Evolutionary conservation across 2,113 vertebrate species (phyloP), one percentile per base, ranked within the genome.

Genomic region (Psammodynastes pulverulentus): DNA sequence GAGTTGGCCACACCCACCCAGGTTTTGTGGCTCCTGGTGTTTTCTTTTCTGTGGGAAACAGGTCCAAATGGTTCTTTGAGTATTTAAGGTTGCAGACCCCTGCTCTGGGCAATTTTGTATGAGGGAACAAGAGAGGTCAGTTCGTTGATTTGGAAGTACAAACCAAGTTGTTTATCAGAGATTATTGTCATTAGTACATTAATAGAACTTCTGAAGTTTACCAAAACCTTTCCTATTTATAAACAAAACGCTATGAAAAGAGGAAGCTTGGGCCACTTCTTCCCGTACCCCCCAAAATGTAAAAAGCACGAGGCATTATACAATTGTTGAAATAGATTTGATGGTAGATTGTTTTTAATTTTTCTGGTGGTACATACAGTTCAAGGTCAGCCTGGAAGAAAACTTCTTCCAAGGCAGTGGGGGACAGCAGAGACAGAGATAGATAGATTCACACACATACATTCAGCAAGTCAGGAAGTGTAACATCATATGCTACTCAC

Each of bases 301-400:
- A 92, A 0, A 93, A 15, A n/a, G 6, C n/a, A 19, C 5, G 1
- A 87, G 8, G 19, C 4, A 1, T 87, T 87, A 48, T 10, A 92
- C 95, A 95, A 7, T 0, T 89, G 92, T 94, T 96, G 96, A 94
- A 95, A 95, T 34, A 67, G 29, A 67, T 34, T 67, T 67, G 29
- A 29, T 5, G 4, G 29, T 34, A 29, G 26, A 34, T 67, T 15
- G 12, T 67, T n/a, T 67, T 67, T 67, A n/a, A n/a, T 67, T 67
- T 95, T 96, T 94, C 91, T 94, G 92, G 92, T 96, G 95, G 94
- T 84, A 93, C 92, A 53, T 92, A 92, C n/a, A 52, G 4, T 95
- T 95, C 94, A 89, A 0, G 0, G 29, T 4, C 87, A 90, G 51
- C 86, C 87, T 92, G 94, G 53, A 95, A 97, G 94, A 97, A 97